phyloP scores from a whole-genome alignment of 2,797 vertebrate genomes.

The Rallus crepitans region DNA sequence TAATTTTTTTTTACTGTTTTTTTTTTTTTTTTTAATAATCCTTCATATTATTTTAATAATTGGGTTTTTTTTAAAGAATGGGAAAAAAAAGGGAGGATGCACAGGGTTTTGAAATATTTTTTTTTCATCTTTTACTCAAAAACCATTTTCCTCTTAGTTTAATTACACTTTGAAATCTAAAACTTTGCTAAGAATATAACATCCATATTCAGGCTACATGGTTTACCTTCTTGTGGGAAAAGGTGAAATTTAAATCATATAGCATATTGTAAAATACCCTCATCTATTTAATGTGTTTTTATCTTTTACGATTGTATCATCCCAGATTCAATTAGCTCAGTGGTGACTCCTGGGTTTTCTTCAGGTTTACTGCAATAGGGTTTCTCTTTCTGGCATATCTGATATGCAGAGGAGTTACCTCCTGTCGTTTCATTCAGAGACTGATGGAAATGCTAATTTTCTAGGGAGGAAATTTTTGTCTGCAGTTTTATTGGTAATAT shows the following conservation, averaged over 20 bases:
- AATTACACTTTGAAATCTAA: constrained; percentile 25
- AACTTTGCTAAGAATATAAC: neutral
- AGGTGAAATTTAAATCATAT: constrained; percentile 58
- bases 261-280: constrained; percentile 33
- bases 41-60: neutral
- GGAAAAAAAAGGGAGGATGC: neutral
- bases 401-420: constrained; percentile 48
- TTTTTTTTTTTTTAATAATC: no score
- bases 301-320: constrained; percentile 65
- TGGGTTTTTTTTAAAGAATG: neutral
- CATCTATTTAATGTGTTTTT: constrained; percentile 79
- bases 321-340: constrained; percentile 72
- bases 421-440: constrained; percentile 53
- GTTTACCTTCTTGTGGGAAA: constrained; percentile 46
- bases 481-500: constrained; percentile 71
- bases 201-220: neutral
- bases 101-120: neutral
- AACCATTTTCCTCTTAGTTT: constrained; percentile 13
- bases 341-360: constrained; percentile 67
- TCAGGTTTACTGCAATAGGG: constrained; percentile 55
- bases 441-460: constrained; percentile 71
- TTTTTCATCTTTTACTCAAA: neutral
- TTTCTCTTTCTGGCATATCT: constrained; percentile 60
- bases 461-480: constrained; percentile 66
- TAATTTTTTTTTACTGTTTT: neutral